These are phyloP conservation scores for Blastobasis adustella DNA, from an alignment of 2,888 invertebrate species.

Conservation along the genomic window DNA sequence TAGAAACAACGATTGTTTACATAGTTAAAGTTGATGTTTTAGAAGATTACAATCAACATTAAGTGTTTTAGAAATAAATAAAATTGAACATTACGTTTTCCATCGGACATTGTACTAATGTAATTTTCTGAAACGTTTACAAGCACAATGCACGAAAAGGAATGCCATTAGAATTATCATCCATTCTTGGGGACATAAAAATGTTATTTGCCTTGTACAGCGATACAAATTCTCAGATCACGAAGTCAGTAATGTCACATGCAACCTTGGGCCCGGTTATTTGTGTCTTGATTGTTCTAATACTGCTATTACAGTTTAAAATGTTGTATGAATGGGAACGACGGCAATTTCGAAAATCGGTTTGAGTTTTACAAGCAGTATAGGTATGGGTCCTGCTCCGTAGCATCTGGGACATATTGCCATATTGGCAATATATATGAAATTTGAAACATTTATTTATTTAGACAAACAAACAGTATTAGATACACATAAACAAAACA, in stretches of 20 bases:
- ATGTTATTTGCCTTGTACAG: conserved; percentile 32
- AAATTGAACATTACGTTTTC: conserved; percentile 19
- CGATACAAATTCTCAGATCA: conserved; percentile 44
- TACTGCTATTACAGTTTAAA: background rate
- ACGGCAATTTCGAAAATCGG: background rate
- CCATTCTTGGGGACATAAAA: conserved; percentile 33
- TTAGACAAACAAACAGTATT: no score
- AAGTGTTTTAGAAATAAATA: no score
- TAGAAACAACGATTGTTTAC: no score
- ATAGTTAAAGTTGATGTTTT: no score
- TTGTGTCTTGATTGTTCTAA: background rate
- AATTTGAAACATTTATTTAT: no score
- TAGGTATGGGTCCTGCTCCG: no score
- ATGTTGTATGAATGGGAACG: background rate
- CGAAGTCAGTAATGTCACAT: conserved; percentile 39
- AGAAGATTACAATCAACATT: no score
- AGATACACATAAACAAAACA: no score
- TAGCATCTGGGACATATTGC: no score
- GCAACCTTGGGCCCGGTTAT: conserved; percentile 1
- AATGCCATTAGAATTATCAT: conserved; percentile 45
- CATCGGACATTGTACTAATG: conserved; percentile 12
- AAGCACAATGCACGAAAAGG: no score
- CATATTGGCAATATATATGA: no score
- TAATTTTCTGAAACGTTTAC: conserved; percentile 11
- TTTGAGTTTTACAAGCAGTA: no score